phyloP scores from a whole-genome alignment of 2,113 vertebrate genomes.

The Stigmatopora nigra region DNA sequence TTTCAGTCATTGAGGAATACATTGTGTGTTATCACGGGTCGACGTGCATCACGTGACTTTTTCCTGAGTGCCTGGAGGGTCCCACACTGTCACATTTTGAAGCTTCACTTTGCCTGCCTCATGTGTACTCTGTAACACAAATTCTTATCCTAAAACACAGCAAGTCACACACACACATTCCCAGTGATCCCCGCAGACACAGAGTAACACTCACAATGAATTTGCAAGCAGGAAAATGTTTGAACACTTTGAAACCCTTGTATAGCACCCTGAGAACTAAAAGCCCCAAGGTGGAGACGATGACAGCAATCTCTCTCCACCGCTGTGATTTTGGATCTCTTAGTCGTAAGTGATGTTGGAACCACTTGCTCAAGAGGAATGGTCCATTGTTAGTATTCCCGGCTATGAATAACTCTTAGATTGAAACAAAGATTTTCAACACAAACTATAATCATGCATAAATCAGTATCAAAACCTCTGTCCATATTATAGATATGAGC shows the following conservation, averaged over 20 bases:
- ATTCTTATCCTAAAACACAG: slow-evolving; percentile 20
- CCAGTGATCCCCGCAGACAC: slow-evolving; percentile 14
- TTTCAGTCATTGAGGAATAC: not conserved
- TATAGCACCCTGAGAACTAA: slow-evolving; percentile 28
- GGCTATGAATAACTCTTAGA: not conserved
- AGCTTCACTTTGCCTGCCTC: slow-evolving; percentile 32
- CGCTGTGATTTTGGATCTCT: slow-evolving; percentile 28
- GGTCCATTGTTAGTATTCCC: not conserved
- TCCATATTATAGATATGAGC: not conserved
- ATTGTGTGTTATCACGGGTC: slow-evolving; percentile 12
- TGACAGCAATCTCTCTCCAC: slow-evolving; percentile 4
- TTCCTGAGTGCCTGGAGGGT: slow-evolving; percentile 35
- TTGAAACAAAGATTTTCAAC: not conserved
- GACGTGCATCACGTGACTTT: slow-evolving; percentile 35
- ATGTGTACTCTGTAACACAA: slow-evolving; percentile 26
- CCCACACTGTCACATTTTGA: slow-evolving; percentile 40
- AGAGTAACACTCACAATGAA: slow-evolving; percentile 27
- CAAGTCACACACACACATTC: slow-evolving; percentile 35
- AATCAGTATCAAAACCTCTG: not conserved
- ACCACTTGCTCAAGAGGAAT: slow-evolving; percentile 1
- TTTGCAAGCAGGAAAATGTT: slow-evolving; percentile 6
- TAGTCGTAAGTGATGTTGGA: slow-evolving; percentile 26
- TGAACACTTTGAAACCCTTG: slow-evolving; percentile 37
- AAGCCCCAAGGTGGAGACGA: slow-evolving; percentile 31
- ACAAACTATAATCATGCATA: too few species aligned